A percentile compares a stretch with the other conserved stretches of the same genome.
Conservation (phyloP, 2,888 invertebrate genomes). For the Temnothorax ravouxi region DNA sequence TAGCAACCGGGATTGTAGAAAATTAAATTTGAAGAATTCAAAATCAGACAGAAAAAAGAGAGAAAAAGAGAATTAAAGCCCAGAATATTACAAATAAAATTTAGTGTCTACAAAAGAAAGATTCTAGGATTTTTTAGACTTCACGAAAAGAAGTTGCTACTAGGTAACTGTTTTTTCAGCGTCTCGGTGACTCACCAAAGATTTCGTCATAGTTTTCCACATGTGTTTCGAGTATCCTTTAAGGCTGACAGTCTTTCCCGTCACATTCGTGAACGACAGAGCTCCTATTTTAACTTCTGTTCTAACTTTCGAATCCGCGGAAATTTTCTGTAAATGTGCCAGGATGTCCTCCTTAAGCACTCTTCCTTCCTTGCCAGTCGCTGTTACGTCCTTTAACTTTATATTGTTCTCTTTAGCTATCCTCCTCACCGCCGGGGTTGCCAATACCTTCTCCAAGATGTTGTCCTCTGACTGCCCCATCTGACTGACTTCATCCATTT, state of each 20-base stretch:
- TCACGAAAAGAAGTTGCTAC: no score
- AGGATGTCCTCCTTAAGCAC: constrained; percentile 98
- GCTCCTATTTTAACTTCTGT: constrained; percentile 26
- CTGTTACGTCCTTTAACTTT: constrained; percentile 87
- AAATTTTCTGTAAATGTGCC: constrained; percentile 70
- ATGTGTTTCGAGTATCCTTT: constrained; percentile 96
- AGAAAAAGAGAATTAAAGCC: not conserved
- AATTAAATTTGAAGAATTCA: not conserved
- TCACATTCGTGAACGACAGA: constrained; percentile 49
- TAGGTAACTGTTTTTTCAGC: not conserved
- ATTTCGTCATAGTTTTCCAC: constrained; percentile 97
- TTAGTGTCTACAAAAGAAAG: no score
- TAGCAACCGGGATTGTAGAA: not conserved
- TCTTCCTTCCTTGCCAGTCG: constrained; percentile 95
- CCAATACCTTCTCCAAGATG: constrained; percentile 87
- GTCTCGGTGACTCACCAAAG: constrained; percentile 89
- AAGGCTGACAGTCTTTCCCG: constrained; percentile 89
- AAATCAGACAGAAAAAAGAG: not conserved
- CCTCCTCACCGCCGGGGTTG: constrained; percentile 98
- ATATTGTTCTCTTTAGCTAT: constrained; percentile 95
- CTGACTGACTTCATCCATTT: not conserved
- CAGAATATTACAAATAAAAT: not conserved
- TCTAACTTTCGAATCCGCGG: not conserved
- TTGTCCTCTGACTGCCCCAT: not conserved
- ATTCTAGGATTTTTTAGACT: no score